Evolutionary conservation across 2,888 invertebrate species (phyloP), one percentile per base, ranked within the genome.

Genomic region (Standfussiana lucernea): DNA sequence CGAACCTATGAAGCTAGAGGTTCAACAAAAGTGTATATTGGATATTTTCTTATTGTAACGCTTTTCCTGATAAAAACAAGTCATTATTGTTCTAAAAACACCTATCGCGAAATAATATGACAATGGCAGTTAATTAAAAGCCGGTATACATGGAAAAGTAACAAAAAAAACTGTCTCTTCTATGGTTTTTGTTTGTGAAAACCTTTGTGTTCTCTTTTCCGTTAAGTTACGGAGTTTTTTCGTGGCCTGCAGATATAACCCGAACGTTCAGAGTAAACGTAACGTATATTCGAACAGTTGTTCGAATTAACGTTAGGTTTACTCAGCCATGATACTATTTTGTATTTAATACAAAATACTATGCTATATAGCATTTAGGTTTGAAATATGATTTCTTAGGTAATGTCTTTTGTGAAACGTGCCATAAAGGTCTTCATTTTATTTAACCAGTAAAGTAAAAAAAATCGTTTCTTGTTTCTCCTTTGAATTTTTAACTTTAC

Each of bases 111-210:
- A 73, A 80, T 71, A 62, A 68, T 45, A 47, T 28, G 47, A 61
- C 68, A 61, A 42, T 28, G 8, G n/a, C 35, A 65, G 74, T 80
- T 80, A 80, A 80, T 84, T 82, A 59, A 82, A 80, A 40, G 37
- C 8, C 13, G 10, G 32, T 64, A 28, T 40, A 24, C 66, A n/a
- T 7, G 18, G 35, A 59, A 59, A 45, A 42, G 35, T 37, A 61
- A 72, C 24, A 56, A n/a, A 74, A 67, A 79, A 50, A 50, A 28
- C 32, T 28, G 64, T 72, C 24, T 24, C 35, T 35, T 40, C 65
- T 15, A 62, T 68, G 37, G 47, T 80, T 71, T 56, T 32, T 71
- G 53, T 53, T 65, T 24, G 42, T n/a, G 18, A 32, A 28, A 15
- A 45, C 42, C 71, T 71, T 67, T 79, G 37, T 82, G n/a, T 40